Base-by-base conservation (phyloP, 2,113 vertebrate species). In the Monarcha castaneiventris region DNA sequence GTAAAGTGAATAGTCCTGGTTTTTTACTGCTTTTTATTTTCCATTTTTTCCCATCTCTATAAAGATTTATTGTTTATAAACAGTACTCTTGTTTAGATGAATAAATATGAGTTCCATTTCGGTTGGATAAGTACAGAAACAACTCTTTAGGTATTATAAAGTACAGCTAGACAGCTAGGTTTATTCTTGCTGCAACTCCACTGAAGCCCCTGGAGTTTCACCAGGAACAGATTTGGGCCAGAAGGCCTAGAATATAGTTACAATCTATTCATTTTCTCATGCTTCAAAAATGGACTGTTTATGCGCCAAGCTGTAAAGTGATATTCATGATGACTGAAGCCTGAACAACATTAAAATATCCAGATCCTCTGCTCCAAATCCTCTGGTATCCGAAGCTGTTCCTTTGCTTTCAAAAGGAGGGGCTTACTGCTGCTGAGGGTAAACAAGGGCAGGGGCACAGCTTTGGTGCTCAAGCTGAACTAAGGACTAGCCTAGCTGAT, bases 291-390 rank as follows among this genome's bases (percentile, higher is more conserved):
- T 72, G 88, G 90, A 72, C 76, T 96, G 86, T 92, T 93, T 93
- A 92, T 62, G 69, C 0, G 7, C 92, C 52, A 81, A 89, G 88
- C 93, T 90, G 96, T 94, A 97, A 97, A 75, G 52, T 84, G 95
- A 97, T 97, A 97, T 81, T 95, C 92, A 61, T 44, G 96, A 93
- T 95, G 96, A 96, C 79, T 96, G 96, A 96, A 89, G 96, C 35
- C 76, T 90, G 96, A 96, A 73, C 72, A 95, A 92, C 83, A 54
- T 75, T 95, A 96, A 96, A 95, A 94, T 92, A 92, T 84, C 73
- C 93, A 92, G 89, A 93, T 78, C 88, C 86, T 86, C 85, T 19
- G 20, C 76, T 90, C 69, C 73, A 96, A 94, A 95, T 93, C 90
- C 90, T 92, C 79, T 90, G 93, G 75, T 92, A 94, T 94, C 79